A percentile compares a stretch with the other conserved stretches of the same genome.
Evolutionary conservation across 1,140 invertebrate genomes (phyloP).

Genomic region (Heliconius melpomene): DNA sequence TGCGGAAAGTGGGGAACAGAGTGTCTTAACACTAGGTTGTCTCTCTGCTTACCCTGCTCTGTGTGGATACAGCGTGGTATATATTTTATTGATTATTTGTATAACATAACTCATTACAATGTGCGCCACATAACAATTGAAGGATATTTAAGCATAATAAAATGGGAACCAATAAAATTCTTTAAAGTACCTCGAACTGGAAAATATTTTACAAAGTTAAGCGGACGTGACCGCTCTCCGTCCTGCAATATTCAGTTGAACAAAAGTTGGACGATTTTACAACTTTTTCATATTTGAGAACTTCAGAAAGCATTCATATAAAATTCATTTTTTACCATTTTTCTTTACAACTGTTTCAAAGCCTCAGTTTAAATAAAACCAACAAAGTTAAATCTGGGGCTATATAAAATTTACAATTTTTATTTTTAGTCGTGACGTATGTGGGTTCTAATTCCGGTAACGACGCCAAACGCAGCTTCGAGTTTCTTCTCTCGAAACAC

Average conservation of each 20-base stretch:
- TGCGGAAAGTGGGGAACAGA: no score
- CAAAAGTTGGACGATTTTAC: conserved; percentile 18
- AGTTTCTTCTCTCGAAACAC: no score
- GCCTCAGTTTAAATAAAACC: conserved; percentile 12
- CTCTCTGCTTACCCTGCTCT: no score
- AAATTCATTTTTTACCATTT: conserved; percentile 17
- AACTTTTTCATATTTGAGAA: conserved; percentile 25
- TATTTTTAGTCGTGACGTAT: no score
- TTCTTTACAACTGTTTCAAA: conserved; percentile 22
- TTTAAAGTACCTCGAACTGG: not conserved
- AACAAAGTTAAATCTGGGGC: not conserved
- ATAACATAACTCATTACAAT: not conserved
- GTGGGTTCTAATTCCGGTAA: no score
- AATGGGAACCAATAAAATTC: not conserved
- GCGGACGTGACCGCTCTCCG: conserved; percentile 17
- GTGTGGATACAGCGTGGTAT: no score
- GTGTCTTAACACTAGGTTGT: no score
- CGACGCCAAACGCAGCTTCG: no score
- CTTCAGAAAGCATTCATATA: conserved; percentile 27
- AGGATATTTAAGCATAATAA: conserved; percentile 8
- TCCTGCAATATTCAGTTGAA: conserved; percentile 21
- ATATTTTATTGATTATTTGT: not conserved
- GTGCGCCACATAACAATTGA: not conserved
- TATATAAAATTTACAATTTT: no score
- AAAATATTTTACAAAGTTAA: conserved; percentile 21